Evolutionary conservation across 2,888 invertebrate species (phyloP).

Genomic region (Nasonia oneida): DNA sequence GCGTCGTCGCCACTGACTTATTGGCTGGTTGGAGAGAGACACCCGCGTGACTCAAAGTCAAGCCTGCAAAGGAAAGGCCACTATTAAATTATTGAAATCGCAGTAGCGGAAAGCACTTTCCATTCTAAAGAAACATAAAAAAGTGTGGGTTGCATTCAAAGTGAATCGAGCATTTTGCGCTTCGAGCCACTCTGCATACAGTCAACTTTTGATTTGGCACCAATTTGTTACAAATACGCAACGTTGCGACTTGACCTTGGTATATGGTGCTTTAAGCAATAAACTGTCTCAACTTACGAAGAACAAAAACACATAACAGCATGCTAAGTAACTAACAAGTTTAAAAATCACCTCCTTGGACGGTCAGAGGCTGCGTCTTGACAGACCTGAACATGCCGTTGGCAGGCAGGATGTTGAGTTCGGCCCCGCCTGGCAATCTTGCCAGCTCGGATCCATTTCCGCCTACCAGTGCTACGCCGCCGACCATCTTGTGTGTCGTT

Average conservation of each 20-base stretch:
- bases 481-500: slow-evolving; percentile 78
- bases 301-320: background rate
- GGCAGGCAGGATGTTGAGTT: slow-evolving; percentile 78
- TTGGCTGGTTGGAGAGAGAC: slow-evolving; percentile 77
- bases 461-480: slow-evolving; percentile 77
- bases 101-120: background rate
- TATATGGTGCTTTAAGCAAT: slow-evolving; percentile 60
- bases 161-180: slow-evolving; percentile 58
- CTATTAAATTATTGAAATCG: background rate
- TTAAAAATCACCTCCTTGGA: slow-evolving; percentile 73
- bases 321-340: slow-evolving; percentile 15
- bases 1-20: slow-evolving; percentile 68
- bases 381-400: slow-evolving; percentile 76
- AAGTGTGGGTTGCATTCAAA: slow-evolving; percentile 69
- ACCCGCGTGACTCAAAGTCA: slow-evolving; percentile 79
- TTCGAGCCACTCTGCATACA: slow-evolving; percentile 68
- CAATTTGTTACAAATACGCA: slow-evolving; percentile 68
- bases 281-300: background rate
- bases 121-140: slow-evolving; percentile 8
- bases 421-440: slow-evolving; percentile 78
- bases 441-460: slow-evolving; percentile 77
- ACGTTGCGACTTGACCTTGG: slow-evolving; percentile 67
- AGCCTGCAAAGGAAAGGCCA: slow-evolving; percentile 68
- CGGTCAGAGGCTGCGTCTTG: slow-evolving; percentile 73
- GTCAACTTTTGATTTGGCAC: slow-evolving; percentile 66